Conservation (phyloP, 2,888 invertebrate genomes). For the Drosophila prostipennis region DNA sequence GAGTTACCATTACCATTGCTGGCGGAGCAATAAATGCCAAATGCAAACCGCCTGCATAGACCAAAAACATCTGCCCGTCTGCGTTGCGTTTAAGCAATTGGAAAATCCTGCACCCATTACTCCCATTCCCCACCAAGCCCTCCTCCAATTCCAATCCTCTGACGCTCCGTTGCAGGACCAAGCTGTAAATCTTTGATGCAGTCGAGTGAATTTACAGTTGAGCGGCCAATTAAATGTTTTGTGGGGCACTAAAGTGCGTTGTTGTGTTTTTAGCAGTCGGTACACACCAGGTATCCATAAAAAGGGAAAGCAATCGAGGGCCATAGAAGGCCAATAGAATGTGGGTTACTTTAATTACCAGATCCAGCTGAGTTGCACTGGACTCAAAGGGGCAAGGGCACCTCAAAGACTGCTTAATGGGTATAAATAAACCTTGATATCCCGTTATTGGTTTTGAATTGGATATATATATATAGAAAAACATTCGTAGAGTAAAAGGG, state of each 20-base stretch:
- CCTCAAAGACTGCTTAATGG: not conserved
- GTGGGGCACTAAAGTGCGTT: slow-evolving; percentile 64
- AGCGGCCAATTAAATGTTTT: slow-evolving; percentile 70
- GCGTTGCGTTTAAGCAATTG: slow-evolving; percentile 40
- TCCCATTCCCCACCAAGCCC: not conserved
- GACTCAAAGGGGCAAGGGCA: not conserved
- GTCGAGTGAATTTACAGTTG: slow-evolving; percentile 76
- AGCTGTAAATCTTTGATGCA: slow-evolving; percentile 77
- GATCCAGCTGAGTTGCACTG: slow-evolving; percentile 1
- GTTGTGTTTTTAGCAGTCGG: slow-evolving; percentile 55
- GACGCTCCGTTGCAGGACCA: slow-evolving; percentile 27
- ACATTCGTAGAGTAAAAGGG: too few relatives aligned
- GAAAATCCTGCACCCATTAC: slow-evolving; percentile 36
- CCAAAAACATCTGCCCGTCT: slow-evolving; percentile 67
- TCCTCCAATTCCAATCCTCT: not conserved
- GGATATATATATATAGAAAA: too few relatives aligned
- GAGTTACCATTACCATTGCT: slow-evolving; percentile 11
- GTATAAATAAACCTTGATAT: not conserved
- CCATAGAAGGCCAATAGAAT: slow-evolving; percentile 42
- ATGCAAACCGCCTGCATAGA: slow-evolving; percentile 62
- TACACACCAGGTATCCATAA: slow-evolving; percentile 34
- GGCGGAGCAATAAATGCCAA: slow-evolving; percentile 72
- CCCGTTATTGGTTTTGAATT: too few relatives aligned
- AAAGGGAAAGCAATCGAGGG: slow-evolving; percentile 53
- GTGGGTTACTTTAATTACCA: slow-evolving; percentile 20